A percentile compares a stretch with the other conserved stretches of the same genome.
Evolutionary conservation across 2,113 vertebrate genomes (phyloP).

Genomic region (Xiphophorus hellerii): DNA sequence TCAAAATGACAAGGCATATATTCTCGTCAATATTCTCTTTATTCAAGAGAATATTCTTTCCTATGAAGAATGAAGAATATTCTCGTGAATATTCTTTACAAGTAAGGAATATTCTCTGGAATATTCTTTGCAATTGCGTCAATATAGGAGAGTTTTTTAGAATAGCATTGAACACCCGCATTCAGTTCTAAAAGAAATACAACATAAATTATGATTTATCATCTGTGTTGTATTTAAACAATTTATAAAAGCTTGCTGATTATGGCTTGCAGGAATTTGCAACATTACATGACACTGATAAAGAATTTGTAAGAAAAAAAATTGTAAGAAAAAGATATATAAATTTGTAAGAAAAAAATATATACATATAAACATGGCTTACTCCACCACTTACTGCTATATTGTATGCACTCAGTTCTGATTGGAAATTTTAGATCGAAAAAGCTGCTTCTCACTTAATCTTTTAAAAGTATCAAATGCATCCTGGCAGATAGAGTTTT

Average conservation of each 20-base stretch:
- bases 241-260: neutral
- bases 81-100: slow-evolving; percentile 39
- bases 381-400: neutral
- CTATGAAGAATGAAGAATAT: no score
- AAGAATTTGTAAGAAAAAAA: neutral
- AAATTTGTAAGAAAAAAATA: no score
- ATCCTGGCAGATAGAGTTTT: slow-evolving; percentile 23
- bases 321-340: no score
- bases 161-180: neutral
- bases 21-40: slow-evolving; percentile 35
- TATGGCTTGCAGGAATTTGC: neutral
- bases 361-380: no score
- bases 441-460: slow-evolving; percentile 33
- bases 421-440: slow-evolving; percentile 1
- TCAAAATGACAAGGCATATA: slow-evolving; percentile 40
- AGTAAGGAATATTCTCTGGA: slow-evolving; percentile 6
- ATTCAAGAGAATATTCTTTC: slow-evolving; percentile 31
- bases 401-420: neutral
- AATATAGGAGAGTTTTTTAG: neutral
- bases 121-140: slow-evolving; percentile 28
- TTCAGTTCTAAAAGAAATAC: no score
- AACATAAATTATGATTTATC: no score
- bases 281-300: neutral
- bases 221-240: neutral
- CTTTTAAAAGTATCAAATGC: neutral